phyloP scores from a whole-genome alignment of 2,113 vertebrate genomes.

The Peucedramus taeniatus region DNA sequence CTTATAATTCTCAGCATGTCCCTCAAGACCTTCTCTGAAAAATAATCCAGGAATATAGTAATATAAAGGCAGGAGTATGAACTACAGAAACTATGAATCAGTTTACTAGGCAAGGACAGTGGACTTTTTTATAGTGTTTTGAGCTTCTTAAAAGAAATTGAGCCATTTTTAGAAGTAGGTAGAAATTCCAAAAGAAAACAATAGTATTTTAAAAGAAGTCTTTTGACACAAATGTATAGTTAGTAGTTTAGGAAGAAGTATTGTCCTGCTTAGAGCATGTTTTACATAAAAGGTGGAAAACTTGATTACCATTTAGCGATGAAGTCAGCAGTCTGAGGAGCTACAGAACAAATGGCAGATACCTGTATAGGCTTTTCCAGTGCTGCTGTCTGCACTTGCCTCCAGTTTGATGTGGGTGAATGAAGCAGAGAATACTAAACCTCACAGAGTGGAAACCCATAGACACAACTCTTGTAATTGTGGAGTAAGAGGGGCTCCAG shows the following conservation, averaged over 20 bases:
- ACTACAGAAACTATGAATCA: not conserved
- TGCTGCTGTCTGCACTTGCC: not conserved
- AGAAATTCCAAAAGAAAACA: not conserved
- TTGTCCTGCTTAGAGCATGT: not conserved
- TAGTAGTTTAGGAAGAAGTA: not conserved
- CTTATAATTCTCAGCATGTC: not conserved
- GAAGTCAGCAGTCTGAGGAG: conserved; percentile 7
- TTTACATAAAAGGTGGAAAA: conserved; percentile 27
- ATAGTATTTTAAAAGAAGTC: not conserved
- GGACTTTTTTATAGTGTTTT: not conserved
- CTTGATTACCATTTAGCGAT: not conserved
- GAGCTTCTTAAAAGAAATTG: not conserved
- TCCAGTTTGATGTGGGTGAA: not conserved
- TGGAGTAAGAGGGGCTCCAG: not conserved
- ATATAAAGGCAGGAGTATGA: not conserved
- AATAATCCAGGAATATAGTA: not conserved
- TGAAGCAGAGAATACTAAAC: not conserved
- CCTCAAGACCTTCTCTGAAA: not conserved
- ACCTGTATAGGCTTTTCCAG: not conserved
- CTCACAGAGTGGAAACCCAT: not conserved
- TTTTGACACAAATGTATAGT: not conserved
- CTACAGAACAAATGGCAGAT: not conserved
- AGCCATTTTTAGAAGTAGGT: not conserved
- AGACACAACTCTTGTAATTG: not conserved
- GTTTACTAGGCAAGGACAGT: not conserved